Evolutionary conservation across 2,113 vertebrate genomes (phyloP).

Genomic region (Pygoscelis antarcticus): DNA sequence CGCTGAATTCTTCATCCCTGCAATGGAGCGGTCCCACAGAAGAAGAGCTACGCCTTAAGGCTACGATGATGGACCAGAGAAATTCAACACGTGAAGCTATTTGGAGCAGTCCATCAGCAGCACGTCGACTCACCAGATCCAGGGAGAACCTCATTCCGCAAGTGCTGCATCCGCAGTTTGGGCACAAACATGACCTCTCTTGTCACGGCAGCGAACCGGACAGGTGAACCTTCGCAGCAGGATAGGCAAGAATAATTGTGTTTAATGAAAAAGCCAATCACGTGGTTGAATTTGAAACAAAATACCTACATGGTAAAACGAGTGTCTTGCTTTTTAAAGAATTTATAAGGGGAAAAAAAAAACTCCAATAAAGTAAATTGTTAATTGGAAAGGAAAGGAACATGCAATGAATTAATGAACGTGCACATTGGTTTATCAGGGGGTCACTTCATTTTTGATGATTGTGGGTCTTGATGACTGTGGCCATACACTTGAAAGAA

Average conservation of each 20-base stretch:
- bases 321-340: neutral
- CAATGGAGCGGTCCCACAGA: accelerated
- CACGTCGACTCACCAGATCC: neutral
- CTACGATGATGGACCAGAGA: neutral
- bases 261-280: too few relatives aligned
- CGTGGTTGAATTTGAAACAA: neutral
- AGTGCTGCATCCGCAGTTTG: accelerated
- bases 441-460: neutral
- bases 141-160: neutral
- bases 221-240: accelerated
- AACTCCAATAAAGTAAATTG: neutral
- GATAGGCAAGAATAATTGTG: too few relatives aligned
- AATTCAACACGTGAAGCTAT: accelerated
- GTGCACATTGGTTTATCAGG: neutral
- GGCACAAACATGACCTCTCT: neutral
- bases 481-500: neutral
- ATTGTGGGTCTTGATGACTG: too few relatives aligned
- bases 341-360: neutral
- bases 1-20: neutral
- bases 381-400: neutral
- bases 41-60: neutral
- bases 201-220: accelerated
- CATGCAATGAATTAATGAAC: neutral
- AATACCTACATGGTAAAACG: neutral
- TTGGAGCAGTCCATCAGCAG: accelerated